Base-by-base conservation (phyloP, 2,888 invertebrate species). In the Acrobasis repandana region DNA sequence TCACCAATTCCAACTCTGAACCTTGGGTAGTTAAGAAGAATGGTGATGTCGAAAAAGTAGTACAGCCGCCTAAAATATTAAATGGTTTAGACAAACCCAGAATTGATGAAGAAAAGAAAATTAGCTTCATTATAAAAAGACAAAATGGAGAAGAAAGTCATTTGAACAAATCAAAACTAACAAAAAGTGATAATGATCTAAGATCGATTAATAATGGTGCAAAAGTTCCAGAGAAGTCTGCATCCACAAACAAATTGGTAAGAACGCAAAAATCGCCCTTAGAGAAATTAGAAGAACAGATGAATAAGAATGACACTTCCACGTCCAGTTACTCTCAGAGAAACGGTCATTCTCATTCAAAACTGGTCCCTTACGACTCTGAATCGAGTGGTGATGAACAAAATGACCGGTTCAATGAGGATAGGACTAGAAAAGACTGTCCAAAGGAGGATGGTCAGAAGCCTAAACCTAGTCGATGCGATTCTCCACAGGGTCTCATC, bases 351-450 rank as follows among this genome's bases (percentile, higher is more conserved):
- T 67, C 77, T 18, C 75, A 77, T 43, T 85, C 89, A 11, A 83
- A 85, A 67, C 83, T 94, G 60, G 94, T 94, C 61, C 94, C 94
- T 20, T 94, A 94, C 70, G 94, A 93, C 71, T 93, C 93, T 0
- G 94, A 94, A 72, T 93, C 94, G 0, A 94, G 92, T 65, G 85
- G 90, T 4, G 92, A 93, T 63, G 90, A 90, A 73, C 80, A 85
- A 0, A 66, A 56, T 16, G 80, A 76, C 2, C 69, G 73, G 62
- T 49, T 63, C 14, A 73, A 65, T 47, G 76, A 72, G n/a, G 79
- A 78, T 11, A 66, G 65, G 38, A 59, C 52, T n/a, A 68, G 71
- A 64, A 63, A 73, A 70, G 52, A 52, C 20, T 9, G 50, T 59
- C 28, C 47, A 15, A 67, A 58, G 11, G 79, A 74, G 18, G 79